Base-by-base conservation (phyloP, 2,113 vertebrate species). In the Myiozetetes cayanensis region DNA sequence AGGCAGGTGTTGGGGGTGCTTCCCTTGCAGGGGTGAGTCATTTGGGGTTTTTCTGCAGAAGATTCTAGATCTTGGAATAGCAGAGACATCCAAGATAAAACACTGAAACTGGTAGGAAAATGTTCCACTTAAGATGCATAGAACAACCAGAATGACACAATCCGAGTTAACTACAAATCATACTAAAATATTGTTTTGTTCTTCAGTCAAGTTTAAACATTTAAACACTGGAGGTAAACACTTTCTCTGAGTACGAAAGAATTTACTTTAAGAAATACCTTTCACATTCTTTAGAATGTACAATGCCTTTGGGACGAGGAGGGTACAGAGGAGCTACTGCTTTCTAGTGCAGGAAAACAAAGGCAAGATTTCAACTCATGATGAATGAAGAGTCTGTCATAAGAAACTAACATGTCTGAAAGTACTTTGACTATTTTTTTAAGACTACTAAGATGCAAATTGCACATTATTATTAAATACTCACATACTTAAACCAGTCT, bases 181-280 rank as follows among this genome's bases (percentile, higher is more conserved):
- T 21, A 56, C 9, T 63, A 37, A 75, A 72, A 37, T 63, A 50
- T 28, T 44, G n/a, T 17, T 93, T 79, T 23, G 43, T 37, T 90
- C 39, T 77, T 80, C 75, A 77, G 21, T 14, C 47, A 70, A 55
- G 46, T 47, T 91, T 62, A 90, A 83, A 58, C 74, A 80, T 49
- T 93, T 71, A 41, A 86, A 66, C 46, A 86, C 31, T 27, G 11
- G 25, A 86, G 66, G 39, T 33, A 93, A 90, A 84, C 73, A 83
- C 47, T 14, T 79, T 35, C 33, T 72, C 87, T 3, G 10, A 63
- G 47, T 35, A 80, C 28, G 47, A 55, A 79, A 87, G 18, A 76
- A 93, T 74, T 93, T 70, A 70, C 59, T 93, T 87, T 21, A 79
- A 88, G 43, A 94, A 93, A 88, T 55, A 89, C n/a, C 43, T 94